A percentile compares a stretch with the other conserved stretches of the same genome.
Evolutionary conservation across 2,888 invertebrate species (phyloP).

Genomic region (Timandra comae): DNA sequence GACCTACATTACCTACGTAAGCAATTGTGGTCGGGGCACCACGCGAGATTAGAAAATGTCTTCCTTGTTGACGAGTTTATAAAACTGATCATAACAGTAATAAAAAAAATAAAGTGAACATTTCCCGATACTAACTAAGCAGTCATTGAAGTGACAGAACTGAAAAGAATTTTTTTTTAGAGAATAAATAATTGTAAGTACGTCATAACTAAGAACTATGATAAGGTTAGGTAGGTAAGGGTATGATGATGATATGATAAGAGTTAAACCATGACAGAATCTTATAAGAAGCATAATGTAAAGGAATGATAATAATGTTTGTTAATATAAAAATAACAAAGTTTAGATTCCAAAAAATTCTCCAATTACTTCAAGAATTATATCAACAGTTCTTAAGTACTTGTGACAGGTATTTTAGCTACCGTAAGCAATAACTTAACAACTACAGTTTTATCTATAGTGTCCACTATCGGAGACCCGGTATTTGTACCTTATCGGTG

Average conservation of each 20-base stretch:
- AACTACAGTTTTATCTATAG: slow-evolving; percentile 48
- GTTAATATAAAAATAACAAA: neutral
- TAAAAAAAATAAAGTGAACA: no score
- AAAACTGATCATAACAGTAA: no score
- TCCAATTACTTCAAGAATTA: neutral
- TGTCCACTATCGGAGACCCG: slow-evolving; percentile 61
- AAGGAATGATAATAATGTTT: neutral
- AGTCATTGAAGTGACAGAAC: no score
- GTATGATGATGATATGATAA: neutral
- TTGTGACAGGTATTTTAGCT: slow-evolving; percentile 61
- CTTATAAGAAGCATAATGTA: neutral
- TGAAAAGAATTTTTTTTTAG: no score
- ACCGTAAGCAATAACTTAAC: slow-evolving; percentile 60
- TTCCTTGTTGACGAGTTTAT: no score
- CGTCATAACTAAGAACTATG: no score
- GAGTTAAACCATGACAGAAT: neutral
- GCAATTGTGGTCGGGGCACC: slow-evolving; percentile 44
- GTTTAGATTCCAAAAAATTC: slow-evolving; percentile 1
- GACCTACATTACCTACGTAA: slow-evolving; percentile 42
- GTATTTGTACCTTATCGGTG: slow-evolving; percentile 65
- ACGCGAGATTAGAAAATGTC: no score
- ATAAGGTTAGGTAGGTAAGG: no score
- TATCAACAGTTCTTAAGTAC: slow-evolving; percentile 26
- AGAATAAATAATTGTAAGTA: no score
- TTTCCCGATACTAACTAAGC: no score